Base-by-base conservation (phyloP, 1,140 invertebrate species). In the Sycophaga agraensis region DNA sequence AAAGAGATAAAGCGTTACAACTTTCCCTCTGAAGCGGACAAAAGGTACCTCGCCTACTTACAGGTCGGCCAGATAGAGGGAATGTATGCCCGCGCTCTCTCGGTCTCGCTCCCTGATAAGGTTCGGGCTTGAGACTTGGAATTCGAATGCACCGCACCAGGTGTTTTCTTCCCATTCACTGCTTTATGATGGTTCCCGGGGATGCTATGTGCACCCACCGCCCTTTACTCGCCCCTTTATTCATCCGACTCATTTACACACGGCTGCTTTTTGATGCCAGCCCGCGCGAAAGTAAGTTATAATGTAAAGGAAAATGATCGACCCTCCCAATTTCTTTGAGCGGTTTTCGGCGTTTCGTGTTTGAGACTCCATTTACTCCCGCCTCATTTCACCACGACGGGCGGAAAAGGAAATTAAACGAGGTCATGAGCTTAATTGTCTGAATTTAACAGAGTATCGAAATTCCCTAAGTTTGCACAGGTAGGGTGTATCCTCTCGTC, bases 1-100 rank as follows among this genome's bases (percentile, higher is more conserved):
- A 71, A 70, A 67, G 67, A 70, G 70, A 70, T 66, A 57, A 72
- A 71, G 68, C 60, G 66, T 54, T 65, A 51, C 62, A 69, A 68
- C 67, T 68, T 69, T 66, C 68, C 66, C 68, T 48, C 66, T 62
- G 66, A 72, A 74, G n/a, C 70, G 68, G 68, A 72, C 70, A 71
- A 70, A 72, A 70, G 26, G 69, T 70, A 66, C 49, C 24, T 59
- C 51, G 21, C 24, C 64, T 64, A 60, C 28, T n/a, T n/a, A n/a
- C n/a, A n/a, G n/a, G n/a, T n/a, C n/a, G n/a, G n/a, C n/a, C n/a
- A n/a, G n/a, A n/a, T n/a, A n/a, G 34, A 9, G 8, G 40, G 19
- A 19, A 42, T 42, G 31, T 35, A 9, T 40, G 7, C 31, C 19
- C 28, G 35, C 8, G 3, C 35, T 39, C 14, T 21, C 45, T 48